Percentiles rank a stretch among this genome's conserved stretches.
Evolutionary conservation across 2,888 invertebrate genomes (phyloP).

Genomic region (Nomada fucata): DNA sequence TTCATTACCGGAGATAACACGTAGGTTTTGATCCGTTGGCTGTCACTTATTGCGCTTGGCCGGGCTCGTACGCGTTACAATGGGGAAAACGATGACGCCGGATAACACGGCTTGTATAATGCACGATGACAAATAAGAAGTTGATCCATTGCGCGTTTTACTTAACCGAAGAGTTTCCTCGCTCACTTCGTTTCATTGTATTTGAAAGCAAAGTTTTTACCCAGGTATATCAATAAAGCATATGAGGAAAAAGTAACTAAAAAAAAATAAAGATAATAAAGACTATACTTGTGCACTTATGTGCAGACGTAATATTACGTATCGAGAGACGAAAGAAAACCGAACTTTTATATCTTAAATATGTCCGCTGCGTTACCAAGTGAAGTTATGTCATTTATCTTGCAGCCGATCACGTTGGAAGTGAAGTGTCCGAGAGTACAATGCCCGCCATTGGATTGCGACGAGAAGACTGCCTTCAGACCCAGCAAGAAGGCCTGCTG

Average conservation of each 20-base stretch:
- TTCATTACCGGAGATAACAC: conserved; percentile 43
- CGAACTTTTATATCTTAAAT: background rate
- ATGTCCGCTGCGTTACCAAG: background rate
- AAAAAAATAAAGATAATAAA: too few species aligned
- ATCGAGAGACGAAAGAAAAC: background rate
- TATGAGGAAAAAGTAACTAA: too few species aligned
- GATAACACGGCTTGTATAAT: background rate
- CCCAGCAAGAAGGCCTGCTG: conserved; percentile 93
- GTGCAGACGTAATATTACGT: too few species aligned
- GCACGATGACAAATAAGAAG: conserved; percentile 17
- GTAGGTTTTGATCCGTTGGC: conserved; percentile 38
- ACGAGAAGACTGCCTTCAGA: conserved; percentile 89
- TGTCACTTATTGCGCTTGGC: conserved; percentile 32
- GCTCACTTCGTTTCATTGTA: background rate
- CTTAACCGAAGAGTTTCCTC: too few species aligned
- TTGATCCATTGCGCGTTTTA: background rate
- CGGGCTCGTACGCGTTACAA: background rate
- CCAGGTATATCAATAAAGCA: background rate
- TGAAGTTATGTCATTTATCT: conserved; percentile 54
- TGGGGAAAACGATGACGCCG: background rate
- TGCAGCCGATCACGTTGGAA: conserved; percentile 87
- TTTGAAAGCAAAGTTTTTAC: background rate
- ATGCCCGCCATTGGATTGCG: conserved; percentile 91
- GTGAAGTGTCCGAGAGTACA: conserved; percentile 91
- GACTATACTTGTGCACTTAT: too few species aligned